Base-by-base conservation (phyloP, 2,113 vertebrate genomes). In the Turnix velox region DNA sequence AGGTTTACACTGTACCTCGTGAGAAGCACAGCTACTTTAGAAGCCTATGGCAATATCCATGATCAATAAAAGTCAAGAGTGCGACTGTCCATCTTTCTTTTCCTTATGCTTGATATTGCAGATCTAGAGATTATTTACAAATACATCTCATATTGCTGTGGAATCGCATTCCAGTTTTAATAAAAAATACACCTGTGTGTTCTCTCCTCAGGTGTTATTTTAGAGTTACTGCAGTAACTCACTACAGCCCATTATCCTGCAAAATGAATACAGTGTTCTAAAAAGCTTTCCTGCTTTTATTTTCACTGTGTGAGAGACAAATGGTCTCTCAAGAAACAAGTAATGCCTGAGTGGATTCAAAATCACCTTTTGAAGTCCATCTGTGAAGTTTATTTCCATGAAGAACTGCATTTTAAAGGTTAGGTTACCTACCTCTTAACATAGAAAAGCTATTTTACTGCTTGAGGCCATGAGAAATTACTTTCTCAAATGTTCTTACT, bases 361-460 rank as follows among this genome's bases (percentile, higher is more conserved):
- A 95, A 90, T 69, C 83, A 67, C 76, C 71, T 80, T 86, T 94
- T 86, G 6, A 74, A 92, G 93, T 84, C 83, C 68, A 92, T 51
- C 84, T 83, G 33, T 24, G 51, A 88, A 67, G 14, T 86, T 84
- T 85, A 94, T 86, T 95, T 95, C 51, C 65, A 76, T 73, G 51
- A 91, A 95, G 72, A 77, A 55, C 72, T 77, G 15, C 28, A 74
- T 88, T 95, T 93, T 92, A 90, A 96, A 94, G 83, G 76, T 88
- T 88, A 95, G 51, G 62, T 84, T 94, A 84, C 72, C 55, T 91
- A 66, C 35, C 65, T 86, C 61, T 92, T 95, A 42, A 59, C 48
- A 45, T 3, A 87, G 76, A 78, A 90, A 84, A 65, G 61, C 73
- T 75, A 75, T 61, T 15, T 1, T 22, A 58, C 12, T 37, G 63